Conservation (phyloP, 2,888 invertebrate species). For the Sesia apiformis region DNA sequence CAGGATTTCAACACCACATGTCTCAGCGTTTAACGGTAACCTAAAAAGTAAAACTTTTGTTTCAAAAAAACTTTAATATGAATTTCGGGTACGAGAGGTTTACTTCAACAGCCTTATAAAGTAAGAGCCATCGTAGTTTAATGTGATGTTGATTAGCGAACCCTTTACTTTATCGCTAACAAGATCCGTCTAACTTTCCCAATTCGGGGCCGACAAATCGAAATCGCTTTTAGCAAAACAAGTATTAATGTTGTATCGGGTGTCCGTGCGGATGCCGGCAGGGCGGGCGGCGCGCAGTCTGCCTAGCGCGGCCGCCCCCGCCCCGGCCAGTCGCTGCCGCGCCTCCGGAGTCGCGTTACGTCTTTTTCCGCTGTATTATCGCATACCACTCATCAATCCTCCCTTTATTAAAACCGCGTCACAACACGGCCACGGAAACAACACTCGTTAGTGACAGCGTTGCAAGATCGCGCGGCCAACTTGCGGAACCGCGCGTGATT, state of each 20-base stretch:
- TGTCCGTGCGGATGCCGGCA: slow-evolving; percentile 27
- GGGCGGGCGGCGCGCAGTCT: slow-evolving; percentile 55
- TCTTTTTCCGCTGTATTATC: slow-evolving; percentile 20
- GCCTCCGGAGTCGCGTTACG: slow-evolving; percentile 43
- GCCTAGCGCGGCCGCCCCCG: slow-evolving; percentile 52
- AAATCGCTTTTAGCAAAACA: slow-evolving; percentile 72
- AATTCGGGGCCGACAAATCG: slow-evolving; percentile 70
- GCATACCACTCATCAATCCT: slow-evolving; percentile 25
- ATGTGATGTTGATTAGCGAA: slow-evolving; percentile 45
- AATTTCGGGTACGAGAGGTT: neutral
- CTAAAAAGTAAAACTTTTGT: neutral
- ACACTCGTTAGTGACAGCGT: neutral
- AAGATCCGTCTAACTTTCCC: slow-evolving; percentile 67
- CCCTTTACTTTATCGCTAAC: slow-evolving; percentile 61
- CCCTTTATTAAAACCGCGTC: slow-evolving; percentile 33
- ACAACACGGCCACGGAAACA: neutral
- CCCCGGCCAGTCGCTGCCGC: slow-evolving; percentile 53
- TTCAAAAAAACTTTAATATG: neutral
- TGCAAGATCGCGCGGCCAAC: neutral
- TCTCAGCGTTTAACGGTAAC: slow-evolving; percentile 2
- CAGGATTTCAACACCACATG: slow-evolving; percentile 20
- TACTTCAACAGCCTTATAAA: neutral
- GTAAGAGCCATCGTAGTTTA: neutral
- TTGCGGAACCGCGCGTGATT: neutral
- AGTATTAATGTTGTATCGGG: slow-evolving; percentile 74